A percentile compares a stretch with the other conserved stretches of the same genome.
These are phyloP conservation scores for Scatophagus argus DNA, from an alignment of 2,113 vertebrate species.

Conservation along the genomic window DNA sequence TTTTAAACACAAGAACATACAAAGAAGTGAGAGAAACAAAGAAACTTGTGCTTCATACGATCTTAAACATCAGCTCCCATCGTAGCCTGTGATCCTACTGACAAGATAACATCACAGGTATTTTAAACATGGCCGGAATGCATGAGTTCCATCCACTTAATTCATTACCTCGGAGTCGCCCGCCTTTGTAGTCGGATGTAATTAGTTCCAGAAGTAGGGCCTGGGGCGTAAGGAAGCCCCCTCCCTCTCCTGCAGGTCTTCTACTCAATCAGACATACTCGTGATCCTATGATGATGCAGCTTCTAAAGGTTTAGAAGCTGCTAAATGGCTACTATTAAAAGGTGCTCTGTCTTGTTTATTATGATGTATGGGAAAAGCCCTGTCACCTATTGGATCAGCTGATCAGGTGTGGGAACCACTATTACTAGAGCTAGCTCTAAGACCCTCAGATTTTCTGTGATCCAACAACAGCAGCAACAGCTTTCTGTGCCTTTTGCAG, in stretches of 20 bases:
- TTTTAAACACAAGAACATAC: neutral
- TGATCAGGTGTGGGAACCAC: slow-evolving; percentile 22
- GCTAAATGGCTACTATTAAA: slow-evolving; percentile 37
- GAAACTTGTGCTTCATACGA: neutral
- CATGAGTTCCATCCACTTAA: slow-evolving; percentile 57
- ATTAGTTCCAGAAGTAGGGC: slow-evolving; percentile 71
- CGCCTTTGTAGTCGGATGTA: slow-evolving; percentile 66
- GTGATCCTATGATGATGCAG: slow-evolving; percentile 17
- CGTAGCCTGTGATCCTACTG: neutral
- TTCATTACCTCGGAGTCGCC: slow-evolving; percentile 59
- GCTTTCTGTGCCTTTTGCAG: neutral
- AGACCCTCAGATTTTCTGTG: neutral
- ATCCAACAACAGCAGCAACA: too few relatives aligned
- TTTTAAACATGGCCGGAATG: slow-evolving; percentile 75
- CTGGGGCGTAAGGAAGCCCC: neutral
- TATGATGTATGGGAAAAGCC: neutral
- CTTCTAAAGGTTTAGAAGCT: slow-evolving; percentile 37
- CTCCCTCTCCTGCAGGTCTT: slow-evolving; percentile 41
- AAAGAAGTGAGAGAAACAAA: neutral
- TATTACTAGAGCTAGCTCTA: neutral
- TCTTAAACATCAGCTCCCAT: slow-evolving; percentile 22
- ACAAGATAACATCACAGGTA: slow-evolving; percentile 72
- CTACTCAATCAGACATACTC: slow-evolving; percentile 14
- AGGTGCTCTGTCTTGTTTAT: neutral
- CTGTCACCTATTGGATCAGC: slow-evolving; percentile 7